Evolutionary conservation across 2,113 vertebrate genomes (phyloP).

Genomic region (Heterotis niloticus): DNA sequence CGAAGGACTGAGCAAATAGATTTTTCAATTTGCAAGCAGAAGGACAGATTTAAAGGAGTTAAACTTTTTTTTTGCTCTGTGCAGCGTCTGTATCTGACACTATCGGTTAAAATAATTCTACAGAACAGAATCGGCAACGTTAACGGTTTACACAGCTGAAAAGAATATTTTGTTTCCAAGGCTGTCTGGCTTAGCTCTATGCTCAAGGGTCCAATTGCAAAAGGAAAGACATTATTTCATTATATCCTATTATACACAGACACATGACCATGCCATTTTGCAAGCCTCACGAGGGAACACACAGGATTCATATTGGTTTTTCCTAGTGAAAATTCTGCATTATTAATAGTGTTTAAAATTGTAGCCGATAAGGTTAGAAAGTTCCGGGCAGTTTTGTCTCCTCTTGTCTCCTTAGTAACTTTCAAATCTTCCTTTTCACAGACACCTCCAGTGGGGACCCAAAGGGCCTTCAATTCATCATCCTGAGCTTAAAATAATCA

Average conservation of each 20-base stretch:
- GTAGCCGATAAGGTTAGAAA: neutral
- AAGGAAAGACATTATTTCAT: slow-evolving; percentile 8
- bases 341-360: slow-evolving; percentile 16
- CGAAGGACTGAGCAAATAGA: neutral
- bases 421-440: slow-evolving; percentile 17
- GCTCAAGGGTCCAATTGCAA: neutral
- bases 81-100: neutral
- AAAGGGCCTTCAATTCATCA: slow-evolving; percentile 29
- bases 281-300: neutral
- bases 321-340: neutral
- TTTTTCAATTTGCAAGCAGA: slow-evolving; percentile 8
- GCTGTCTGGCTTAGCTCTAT: neutral
- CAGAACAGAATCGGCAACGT: neutral
- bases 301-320: slow-evolving; percentile 2
- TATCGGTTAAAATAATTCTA: neutral
- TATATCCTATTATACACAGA: neutral
- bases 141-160: slow-evolving; percentile 10
- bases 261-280: neutral
- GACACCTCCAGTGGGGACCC: slow-evolving; percentile 19
- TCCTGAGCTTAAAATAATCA: slow-evolving; percentile 26
- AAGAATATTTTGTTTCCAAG: slow-evolving; percentile 6
- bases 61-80: slow-evolving; percentile 8
- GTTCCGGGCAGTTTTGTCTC: neutral
- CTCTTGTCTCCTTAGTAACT: slow-evolving; percentile 21
- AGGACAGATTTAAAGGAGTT: neutral